Base-by-base conservation (phyloP, 2,113 vertebrate species). In the Tautogolabrus adspersus region DNA sequence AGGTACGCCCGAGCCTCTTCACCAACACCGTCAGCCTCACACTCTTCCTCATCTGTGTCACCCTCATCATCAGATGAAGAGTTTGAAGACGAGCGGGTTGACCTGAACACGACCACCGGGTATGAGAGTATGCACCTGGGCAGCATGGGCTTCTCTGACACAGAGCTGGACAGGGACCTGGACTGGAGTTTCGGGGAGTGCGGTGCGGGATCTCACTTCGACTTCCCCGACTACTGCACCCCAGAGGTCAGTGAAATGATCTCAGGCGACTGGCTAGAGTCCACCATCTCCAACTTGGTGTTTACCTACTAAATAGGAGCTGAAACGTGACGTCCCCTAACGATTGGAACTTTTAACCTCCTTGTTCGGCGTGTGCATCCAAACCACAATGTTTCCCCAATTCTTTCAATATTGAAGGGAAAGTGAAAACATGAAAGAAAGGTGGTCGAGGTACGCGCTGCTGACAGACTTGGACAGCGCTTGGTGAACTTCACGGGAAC, bases 211-310 rank as follows among this genome's bases (percentile, higher is more conserved):
- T 99, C 98, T 69, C 98, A 99, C 93, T 99, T 99, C 84, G 98
- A 99, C 93, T 99, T 99, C 91, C 97, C 98, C 88, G 98, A 99
- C 95, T 99, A 99, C 94, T 99, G 98, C 95, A 99, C 98, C 57
- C 98, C 97, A 46, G 98, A 99, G 95, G 97, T 99, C 94, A 99
- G 96, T 94, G 98, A 99, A 93, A 97, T 99, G 97, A 99, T 99
- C 93, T 98, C 97, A 72, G 98, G 98, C 86, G 98, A 99, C 95
- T 99, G 97, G 97, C 96, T 99, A 84, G 97, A 98, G 94, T 98
- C 98, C 93, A 99, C 96, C 92, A 98, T 99, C 91, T 99, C 98
- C 89, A 98, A 99, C 95, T 94, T 99, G 91, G 98, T 99, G 85
- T 99, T 99, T 95, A 99, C 97, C 69, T 98, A 98, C 93, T 99